Percentiles rank a stretch among this genome's conserved stretches.
phyloP scores from a whole-genome alignment of 2,888 invertebrate genomes.

The Phytoseiulus persimilis region DNA sequence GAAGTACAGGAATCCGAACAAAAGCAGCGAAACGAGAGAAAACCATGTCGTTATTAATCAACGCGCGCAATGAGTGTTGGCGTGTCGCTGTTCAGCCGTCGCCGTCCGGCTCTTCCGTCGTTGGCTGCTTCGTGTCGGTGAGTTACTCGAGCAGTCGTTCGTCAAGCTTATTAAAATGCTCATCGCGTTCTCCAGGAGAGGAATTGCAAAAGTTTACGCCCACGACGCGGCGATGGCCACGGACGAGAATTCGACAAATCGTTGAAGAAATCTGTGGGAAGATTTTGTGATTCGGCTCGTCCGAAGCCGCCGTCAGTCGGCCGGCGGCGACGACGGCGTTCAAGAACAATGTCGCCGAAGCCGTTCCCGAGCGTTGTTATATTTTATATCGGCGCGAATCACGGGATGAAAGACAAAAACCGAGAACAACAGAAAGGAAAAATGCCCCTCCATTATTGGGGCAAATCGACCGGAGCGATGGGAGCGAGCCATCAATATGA shows the following conservation, averaged over 20 bases:
- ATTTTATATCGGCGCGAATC: not conserved
- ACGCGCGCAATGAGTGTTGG: not conserved
- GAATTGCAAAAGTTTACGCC: slow-evolving; percentile 5
- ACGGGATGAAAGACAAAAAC: slow-evolving; percentile 5
- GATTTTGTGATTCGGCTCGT: not conserved
- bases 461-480: not conserved
- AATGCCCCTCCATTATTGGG: not conserved
- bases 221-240: not conserved
- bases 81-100: not conserved
- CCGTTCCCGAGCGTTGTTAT: not conserved
- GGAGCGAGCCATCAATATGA: slow-evolving; percentile 5
- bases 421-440: not conserved
- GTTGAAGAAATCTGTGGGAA: not conserved
- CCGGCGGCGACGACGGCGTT: not conserved
- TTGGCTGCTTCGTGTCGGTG: not conserved
- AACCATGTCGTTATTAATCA: not conserved
- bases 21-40: not conserved
- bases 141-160: not conserved
- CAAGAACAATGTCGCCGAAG: not conserved
- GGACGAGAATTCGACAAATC: not conserved
- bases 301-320: not conserved
- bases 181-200: not conserved
- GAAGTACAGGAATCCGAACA: not conserved
- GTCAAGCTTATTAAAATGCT: not conserved
- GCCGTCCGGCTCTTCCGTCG: not conserved